phyloP scores from a whole-genome alignment of 1,140 invertebrate species.

The Drosophila baimaii region DNA sequence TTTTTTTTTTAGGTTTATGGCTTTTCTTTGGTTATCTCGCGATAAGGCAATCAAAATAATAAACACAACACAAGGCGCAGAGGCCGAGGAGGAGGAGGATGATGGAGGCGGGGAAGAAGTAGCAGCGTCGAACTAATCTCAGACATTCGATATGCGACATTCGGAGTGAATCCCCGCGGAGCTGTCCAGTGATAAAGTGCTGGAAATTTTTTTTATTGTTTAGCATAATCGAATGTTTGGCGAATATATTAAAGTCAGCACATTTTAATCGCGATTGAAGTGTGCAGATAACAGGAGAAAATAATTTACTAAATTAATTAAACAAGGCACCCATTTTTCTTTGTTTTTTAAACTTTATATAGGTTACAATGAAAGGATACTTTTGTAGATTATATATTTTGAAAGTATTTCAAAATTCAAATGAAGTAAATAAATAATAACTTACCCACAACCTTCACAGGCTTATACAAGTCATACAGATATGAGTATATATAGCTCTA shows the following conservation, averaged over 20 bases:
- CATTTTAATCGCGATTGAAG: constrained; percentile 19
- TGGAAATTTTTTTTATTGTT: constrained; percentile 14
- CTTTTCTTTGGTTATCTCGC: constrained; percentile 31
- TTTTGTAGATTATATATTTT: not conserved
- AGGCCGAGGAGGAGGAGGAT: not conserved
- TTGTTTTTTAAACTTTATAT: not conserved
- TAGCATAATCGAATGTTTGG: constrained; percentile 24
- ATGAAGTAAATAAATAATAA: not conserved
- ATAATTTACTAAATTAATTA: not conserved
- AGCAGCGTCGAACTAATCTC: constrained; percentile 13
- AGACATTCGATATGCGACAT: constrained; percentile 22
- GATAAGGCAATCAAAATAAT: constrained; percentile 43
- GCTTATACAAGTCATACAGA: not conserved
- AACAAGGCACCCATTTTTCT: no score
- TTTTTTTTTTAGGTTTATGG: not conserved
- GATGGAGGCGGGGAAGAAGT: not conserved
- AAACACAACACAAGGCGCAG: constrained; percentile 7
- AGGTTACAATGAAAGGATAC: not conserved
- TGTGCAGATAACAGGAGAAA: not conserved
- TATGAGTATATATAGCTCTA: not conserved
- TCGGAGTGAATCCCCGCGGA: constrained; percentile 17
- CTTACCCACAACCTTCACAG: not conserved
- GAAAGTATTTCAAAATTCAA: not conserved
- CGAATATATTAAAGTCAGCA: not conserved
- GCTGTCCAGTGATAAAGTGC: not conserved